Evolutionary conservation across 2,113 vertebrate species (phyloP), one percentile per base, ranked within the genome.

Genomic region (Ptyas mucosa): DNA sequence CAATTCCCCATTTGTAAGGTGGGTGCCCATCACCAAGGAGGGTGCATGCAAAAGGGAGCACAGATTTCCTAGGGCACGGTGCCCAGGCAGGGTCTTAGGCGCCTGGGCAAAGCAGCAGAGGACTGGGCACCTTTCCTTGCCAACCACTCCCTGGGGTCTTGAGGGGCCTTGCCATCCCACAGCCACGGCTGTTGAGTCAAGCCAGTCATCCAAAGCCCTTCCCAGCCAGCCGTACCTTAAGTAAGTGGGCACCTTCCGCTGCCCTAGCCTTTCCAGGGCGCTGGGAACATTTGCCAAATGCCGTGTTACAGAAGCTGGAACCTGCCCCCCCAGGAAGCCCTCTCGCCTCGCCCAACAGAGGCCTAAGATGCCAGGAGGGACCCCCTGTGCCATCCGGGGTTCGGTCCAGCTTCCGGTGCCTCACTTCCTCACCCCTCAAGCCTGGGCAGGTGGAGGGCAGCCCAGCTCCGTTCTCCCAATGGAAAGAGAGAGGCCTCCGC

Each of bases 381-480:
- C 89, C 89, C 1, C 46, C 21, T 51, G 5, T 15, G 85, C 91
- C 85, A 49, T 12, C 85, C 3, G 10, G 34, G 34, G 49, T 20
- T 53, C 46, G n/a, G 3, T 3, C 58, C 61, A n/a, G 11, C 85
- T 6, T 91, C 64, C 81, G 0, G 18, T 88, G 58, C 43, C 90
- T 94, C 92, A 86, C 91, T 91, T 86, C 95, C 91, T 95, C 94
- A 24, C n/a, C 20, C 9, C 18, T 26, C 49, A 51, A 58, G 43
- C 11, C 5, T 11, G 29, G 9, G 54, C 2, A 8, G 88, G 3
- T 1, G 26, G 86, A 10, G 9, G 15, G 12, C 52, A 10, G 1
- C 49, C 89, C 90, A 12, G 20, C 5, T 34, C 4, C 1, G 7
- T 21, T 15, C 29, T 8, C 61, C 69, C 3, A 9, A 3, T 24